Percentiles rank a stretch among this genome's conserved stretches.
phyloP scores from a whole-genome alignment of 2,888 invertebrate genomes.

The Asteroscopus sphinx region DNA sequence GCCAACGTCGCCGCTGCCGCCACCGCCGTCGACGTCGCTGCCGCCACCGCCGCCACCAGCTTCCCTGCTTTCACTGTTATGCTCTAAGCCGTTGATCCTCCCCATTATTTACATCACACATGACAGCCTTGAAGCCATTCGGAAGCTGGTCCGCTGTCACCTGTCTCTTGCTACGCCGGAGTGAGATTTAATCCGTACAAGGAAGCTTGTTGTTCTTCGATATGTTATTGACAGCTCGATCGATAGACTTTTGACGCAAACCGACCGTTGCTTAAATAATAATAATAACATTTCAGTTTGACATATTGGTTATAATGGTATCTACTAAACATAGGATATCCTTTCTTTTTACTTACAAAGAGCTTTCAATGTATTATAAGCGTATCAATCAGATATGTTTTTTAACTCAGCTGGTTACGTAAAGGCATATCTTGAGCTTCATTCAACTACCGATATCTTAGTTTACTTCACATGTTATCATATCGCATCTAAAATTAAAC shows the following conservation, averaged over 20 bases:
- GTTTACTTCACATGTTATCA: slow-evolving; percentile 4
- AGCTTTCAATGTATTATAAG: slow-evolving; percentile 10
- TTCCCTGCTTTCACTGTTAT: slow-evolving; percentile 62
- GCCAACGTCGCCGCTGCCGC: slow-evolving; percentile 67
- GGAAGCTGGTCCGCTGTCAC: slow-evolving; percentile 18
- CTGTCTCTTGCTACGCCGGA: slow-evolving; percentile 4
- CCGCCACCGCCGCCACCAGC: slow-evolving; percentile 65
- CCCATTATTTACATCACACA: slow-evolving; percentile 46
- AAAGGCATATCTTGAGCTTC: slow-evolving; percentile 49
- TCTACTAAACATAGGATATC: slow-evolving; percentile 14
- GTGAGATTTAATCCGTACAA: slow-evolving; percentile 9
- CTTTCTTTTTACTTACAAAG: slow-evolving; percentile 9
- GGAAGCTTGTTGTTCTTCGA: slow-evolving; percentile 33
- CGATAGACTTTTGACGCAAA: slow-evolving; percentile 46
- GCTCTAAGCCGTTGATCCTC: slow-evolving; percentile 49
- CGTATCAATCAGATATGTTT: slow-evolving; percentile 17
- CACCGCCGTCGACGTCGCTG: slow-evolving; percentile 67
- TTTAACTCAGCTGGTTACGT: slow-evolving; percentile 55
- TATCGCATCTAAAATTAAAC: slow-evolving; percentile 4
- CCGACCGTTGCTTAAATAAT: slow-evolving; percentile 22
- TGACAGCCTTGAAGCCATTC: slow-evolving; percentile 14
- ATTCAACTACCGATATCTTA: slow-evolving; percentile 36
- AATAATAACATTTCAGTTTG: slow-evolving; percentile 27
- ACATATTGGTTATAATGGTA: slow-evolving; percentile 12
- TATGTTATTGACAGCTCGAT: slow-evolving; percentile 39